Percentiles rank a stretch among this genome's conserved stretches.
phyloP scores from a whole-genome alignment of 1,140 invertebrate species.

The Euura lappo region DNA sequence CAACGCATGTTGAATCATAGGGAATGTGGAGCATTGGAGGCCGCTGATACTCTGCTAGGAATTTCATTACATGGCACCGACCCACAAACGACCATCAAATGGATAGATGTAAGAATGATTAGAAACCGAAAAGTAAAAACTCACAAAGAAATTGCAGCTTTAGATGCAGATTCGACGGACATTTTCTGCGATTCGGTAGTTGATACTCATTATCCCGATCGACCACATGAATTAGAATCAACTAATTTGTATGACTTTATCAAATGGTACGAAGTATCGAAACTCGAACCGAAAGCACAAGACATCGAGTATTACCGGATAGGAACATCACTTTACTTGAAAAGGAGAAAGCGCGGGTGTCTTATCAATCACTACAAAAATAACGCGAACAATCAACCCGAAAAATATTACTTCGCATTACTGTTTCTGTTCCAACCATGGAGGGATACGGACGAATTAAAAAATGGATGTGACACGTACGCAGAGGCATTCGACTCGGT shows the following conservation, averaged over 20 bases:
- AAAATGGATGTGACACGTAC: not conserved
- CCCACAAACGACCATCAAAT: constrained; percentile 30
- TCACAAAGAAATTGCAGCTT: no score
- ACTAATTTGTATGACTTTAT: constrained; percentile 18
- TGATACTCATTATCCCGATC: constrained; percentile 25
- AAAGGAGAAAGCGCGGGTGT: not conserved
- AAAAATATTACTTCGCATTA: not conserved
- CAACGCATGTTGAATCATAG: constrained; percentile 21
- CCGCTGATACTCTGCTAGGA: constrained; percentile 30
- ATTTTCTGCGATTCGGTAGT: not conserved
- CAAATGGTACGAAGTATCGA: not conserved
- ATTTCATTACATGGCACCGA: constrained; percentile 33
- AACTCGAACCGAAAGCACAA: not conserved
- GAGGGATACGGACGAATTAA: not conserved
- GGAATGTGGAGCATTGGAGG: constrained; percentile 33
- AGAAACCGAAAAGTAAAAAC: no score
- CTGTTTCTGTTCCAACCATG: not conserved
- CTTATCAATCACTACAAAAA: not conserved
- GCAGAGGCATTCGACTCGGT: not conserved
- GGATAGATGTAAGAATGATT: constrained; percentile 26
- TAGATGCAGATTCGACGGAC: no score
- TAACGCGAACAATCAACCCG: not conserved
- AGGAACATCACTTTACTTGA: not conserved
- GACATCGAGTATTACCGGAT: not conserved
- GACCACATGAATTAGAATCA: constrained; percentile 21